Conservation (phyloP, 2,113 vertebrate genomes). For the Ursus arctos region DNA sequence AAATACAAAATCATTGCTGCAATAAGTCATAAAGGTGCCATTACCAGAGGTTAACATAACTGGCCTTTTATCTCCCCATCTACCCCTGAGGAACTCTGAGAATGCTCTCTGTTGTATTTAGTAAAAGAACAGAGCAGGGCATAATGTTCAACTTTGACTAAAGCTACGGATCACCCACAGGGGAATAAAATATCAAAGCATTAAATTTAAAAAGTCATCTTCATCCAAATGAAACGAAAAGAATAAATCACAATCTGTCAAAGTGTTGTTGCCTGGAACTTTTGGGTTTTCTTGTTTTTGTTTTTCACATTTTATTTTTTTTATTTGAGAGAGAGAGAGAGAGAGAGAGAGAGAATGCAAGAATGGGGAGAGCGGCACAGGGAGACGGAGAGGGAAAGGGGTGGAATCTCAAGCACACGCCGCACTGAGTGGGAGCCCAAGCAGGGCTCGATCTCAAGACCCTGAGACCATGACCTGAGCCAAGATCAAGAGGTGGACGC, state of each 20-base stretch:
- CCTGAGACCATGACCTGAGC: background rate
- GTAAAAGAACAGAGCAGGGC: background rate
- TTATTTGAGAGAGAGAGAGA: too few species aligned
- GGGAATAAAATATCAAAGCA: background rate
- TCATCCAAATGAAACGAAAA: slow-evolving; percentile 1
- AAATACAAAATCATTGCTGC: too few species aligned
- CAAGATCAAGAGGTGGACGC: background rate
- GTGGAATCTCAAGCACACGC: background rate
- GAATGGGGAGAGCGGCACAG: background rate
- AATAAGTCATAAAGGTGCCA: background rate
- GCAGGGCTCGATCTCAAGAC: background rate
- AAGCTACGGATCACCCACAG: background rate
- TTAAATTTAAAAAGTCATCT: slow-evolving; percentile 16
- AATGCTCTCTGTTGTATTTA: background rate
- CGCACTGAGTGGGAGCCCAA: background rate
- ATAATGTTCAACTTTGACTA: background rate
- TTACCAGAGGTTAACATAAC: background rate
- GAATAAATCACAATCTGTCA: background rate
- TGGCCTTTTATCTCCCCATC: background rate
- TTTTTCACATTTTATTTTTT: background rate
- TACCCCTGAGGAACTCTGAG: background rate
- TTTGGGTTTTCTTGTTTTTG: background rate
- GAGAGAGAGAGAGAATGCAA: background rate
- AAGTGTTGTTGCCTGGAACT: background rate
- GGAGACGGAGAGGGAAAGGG: background rate